Base-by-base conservation (phyloP, 2,888 invertebrate genomes). In the Leptopilina myrica region DNA sequence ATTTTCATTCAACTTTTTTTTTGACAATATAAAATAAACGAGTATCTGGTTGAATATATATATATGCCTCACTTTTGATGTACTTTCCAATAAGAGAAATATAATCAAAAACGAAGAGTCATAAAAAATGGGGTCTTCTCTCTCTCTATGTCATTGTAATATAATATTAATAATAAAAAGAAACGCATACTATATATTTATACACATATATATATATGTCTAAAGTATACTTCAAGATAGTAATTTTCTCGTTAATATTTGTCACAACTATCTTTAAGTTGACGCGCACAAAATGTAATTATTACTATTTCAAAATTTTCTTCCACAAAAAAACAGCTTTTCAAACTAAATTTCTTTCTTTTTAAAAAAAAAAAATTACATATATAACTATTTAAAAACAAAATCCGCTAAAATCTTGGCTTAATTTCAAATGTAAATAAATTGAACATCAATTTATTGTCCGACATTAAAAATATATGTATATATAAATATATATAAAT, bases 211-310 rank as follows among this genome's bases (percentile, higher is more conserved):
- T 20, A 20, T 20, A 20, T 33, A 81, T 84, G 81, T 85, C 86
- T 86, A 85, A 85, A 87, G 84, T 87, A 43, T 43, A 87, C 86
- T 86, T 84, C 40, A 87, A 85, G 83, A 85, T 85, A 84, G 82
- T 82, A 59, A 33, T 33, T 33, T 77, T 79, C 79, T 84, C 85
- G 83, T 77, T 82, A 83, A 78, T 75, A 65, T 73, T 64, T 81
- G 77, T 84, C 80, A 85, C 84, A 84, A 82, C 85, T 85, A 86
- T 86, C 84, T 86, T 84, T 83, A 85, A 86, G 85, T 83, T 79
- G 84, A 86, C 84, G 85, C 82, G 86, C 86, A 85, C 82, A 83
- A 87, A 33, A 87, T 84, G 84, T 80, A 84, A 79, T 84, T 33
- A 33, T 33, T 33, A 79, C 84, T 33, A 33, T 33, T 33, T 33